Conservation (phyloP, 1,140 invertebrate genomes). For the Mercenaria mercenaria region DNA sequence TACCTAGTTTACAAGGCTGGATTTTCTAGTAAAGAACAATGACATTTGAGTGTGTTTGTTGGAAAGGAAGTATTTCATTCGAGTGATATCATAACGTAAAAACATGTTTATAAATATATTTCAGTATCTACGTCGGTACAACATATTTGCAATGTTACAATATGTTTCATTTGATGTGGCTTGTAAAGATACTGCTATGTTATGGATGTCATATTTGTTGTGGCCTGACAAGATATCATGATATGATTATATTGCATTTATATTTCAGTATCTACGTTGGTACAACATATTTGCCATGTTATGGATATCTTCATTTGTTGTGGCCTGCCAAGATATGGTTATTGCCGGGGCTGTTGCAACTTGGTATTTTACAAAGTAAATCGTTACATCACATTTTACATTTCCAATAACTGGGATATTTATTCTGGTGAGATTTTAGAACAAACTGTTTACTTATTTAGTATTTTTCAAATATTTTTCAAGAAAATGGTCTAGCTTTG, state of each 20-base stretch:
- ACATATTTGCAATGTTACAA: conserved; percentile 95
- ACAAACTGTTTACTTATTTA: neutral
- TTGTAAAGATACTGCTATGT: conserved; percentile 96
- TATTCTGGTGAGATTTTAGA: neutral
- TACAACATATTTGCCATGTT: conserved; percentile 95
- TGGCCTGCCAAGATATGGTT: conserved; percentile 96
- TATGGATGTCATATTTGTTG: too few relatives aligned
- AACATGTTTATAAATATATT: too few relatives aligned
- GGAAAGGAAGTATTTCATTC: too few relatives aligned
- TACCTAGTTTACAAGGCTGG: too few relatives aligned
- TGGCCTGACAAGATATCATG: too few relatives aligned
- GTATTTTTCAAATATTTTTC: too few relatives aligned
- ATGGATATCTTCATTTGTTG: conserved; percentile 96
- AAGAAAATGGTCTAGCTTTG: too few relatives aligned
- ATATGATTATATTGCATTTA: too few relatives aligned
- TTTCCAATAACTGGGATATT: neutral
- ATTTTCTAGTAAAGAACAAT: too few relatives aligned
- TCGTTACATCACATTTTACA: neutral
- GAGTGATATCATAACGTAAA: too few relatives aligned
- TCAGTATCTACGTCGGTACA: conserved; percentile 92
- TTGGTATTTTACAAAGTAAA: conserved; percentile 94
- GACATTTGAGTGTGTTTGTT: too few relatives aligned
- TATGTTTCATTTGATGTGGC: conserved; percentile 95
- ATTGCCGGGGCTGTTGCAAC: conserved; percentile 94
- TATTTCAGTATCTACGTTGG: conserved; percentile 90